Conservation (phyloP, 2,888 invertebrate genomes). For the Bruchidius siliquastri region DNA sequence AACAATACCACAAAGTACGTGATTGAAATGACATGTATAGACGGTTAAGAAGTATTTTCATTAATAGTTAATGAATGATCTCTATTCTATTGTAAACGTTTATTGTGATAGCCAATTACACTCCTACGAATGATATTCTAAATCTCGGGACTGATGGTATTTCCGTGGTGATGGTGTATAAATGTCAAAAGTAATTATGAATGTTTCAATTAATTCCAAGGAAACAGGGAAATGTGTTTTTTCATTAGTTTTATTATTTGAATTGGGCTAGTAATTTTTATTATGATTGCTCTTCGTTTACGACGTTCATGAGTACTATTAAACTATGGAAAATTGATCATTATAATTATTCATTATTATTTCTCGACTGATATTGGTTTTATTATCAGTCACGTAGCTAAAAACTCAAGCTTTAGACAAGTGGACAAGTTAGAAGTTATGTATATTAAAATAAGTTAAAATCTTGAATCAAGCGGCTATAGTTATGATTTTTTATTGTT, state of each 20-base stretch:
- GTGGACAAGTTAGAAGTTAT: too few relatives aligned
- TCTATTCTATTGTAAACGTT: background rate
- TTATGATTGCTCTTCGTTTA: background rate
- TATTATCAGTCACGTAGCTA: too few relatives aligned
- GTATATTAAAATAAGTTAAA: too few relatives aligned
- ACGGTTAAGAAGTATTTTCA: background rate
- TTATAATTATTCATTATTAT: too few relatives aligned
- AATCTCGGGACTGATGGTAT: background rate
- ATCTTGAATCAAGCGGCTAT: too few relatives aligned
- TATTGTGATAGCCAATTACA: background rate
- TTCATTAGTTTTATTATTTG: too few relatives aligned
- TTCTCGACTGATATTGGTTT: too few relatives aligned
- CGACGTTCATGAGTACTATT: background rate
- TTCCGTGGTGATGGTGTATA: background rate
- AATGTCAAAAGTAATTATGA: background rate
- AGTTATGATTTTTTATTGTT: too few relatives aligned
- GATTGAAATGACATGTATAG: background rate
- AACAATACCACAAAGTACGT: too few relatives aligned
- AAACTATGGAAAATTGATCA: too few relatives aligned
- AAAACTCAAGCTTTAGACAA: too few relatives aligned
- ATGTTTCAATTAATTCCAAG: background rate
- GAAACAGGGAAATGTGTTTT: background rate
- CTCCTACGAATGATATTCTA: background rate
- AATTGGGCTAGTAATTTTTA: background rate
- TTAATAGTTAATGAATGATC: background rate